phyloP scores from a whole-genome alignment of 2,888 invertebrate genomes.

The Hirtodrosophila cameraria region DNA sequence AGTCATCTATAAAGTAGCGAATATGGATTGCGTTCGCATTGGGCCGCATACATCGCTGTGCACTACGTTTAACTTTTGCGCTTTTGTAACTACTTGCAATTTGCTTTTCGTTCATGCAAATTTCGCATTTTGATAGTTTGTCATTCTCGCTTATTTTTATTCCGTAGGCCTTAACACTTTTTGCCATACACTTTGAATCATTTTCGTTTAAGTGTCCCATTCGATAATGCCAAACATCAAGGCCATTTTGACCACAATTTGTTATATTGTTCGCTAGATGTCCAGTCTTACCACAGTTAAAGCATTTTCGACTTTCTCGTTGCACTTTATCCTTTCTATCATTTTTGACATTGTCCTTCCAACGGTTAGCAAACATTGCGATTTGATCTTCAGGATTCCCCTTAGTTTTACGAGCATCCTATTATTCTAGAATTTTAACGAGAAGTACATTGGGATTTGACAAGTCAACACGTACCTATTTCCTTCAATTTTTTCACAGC shows the following conservation, averaged over 20 bases:
- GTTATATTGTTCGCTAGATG: no score
- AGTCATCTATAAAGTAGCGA: constrained; percentile 1
- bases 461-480: no score
- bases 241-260: no score
- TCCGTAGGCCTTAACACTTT: not conserved
- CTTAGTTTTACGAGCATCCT: not conserved
- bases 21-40: not conserved
- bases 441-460: not conserved
- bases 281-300: constrained; percentile 8
- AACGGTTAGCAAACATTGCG: constrained; percentile 4
- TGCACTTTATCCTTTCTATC: not conserved
- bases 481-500: no score
- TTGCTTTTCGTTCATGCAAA: not conserved
- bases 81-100: no score
- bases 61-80: no score
- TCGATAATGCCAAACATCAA: not conserved
- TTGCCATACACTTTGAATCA: not conserved
- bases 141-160: not conserved
- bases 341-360: not conserved
- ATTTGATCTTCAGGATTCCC: not conserved
- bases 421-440: not conserved
- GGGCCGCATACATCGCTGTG: not conserved
- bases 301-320: constrained; percentile 1
- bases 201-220: not conserved
- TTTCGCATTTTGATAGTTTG: not conserved